phyloP scores from a whole-genome alignment of 2,888 invertebrate genomes.

The Drosophila melanosoma region DNA sequence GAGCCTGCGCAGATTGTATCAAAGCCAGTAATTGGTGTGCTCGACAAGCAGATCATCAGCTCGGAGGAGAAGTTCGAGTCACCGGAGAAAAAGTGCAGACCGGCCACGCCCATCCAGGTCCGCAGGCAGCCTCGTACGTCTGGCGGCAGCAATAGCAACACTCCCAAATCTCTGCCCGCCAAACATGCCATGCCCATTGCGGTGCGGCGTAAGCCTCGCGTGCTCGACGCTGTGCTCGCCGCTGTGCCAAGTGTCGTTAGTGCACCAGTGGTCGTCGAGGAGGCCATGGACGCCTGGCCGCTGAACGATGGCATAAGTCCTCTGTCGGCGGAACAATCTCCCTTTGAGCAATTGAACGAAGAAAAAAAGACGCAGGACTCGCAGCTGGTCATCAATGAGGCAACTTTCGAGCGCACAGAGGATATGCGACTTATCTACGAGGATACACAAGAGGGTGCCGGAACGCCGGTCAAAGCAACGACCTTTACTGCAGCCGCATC shows the following conservation, averaged over 20 bases:
- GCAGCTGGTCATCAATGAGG: conserved; percentile 49
- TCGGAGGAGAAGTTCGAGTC: conserved; percentile 83
- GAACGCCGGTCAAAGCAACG: conserved; percentile 10
- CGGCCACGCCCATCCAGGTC: conserved; percentile 83
- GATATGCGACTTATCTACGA: conserved; percentile 88
- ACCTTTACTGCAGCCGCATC: not conserved
- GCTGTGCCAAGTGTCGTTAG: conserved; percentile 49
- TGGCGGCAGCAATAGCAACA: conserved; percentile 49
- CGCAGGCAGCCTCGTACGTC: conserved; percentile 83
- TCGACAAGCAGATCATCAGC: conserved; percentile 83
- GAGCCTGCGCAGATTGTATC: conserved; percentile 10
- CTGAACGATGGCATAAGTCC: conserved; percentile 52
- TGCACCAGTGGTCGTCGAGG: conserved; percentile 73
- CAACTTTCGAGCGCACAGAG: conserved; percentile 84
- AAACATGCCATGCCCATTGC: conserved; percentile 82
- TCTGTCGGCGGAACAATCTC: conserved; percentile 17
- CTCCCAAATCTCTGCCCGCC: conserved; percentile 49
- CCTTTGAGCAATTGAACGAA: conserved; percentile 6
- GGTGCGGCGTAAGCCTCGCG: conserved; percentile 82
- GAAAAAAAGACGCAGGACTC: not conserved
- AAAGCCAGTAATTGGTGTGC: conserved; percentile 50
- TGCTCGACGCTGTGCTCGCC: conserved; percentile 60
- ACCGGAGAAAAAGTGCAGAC: conserved; percentile 80
- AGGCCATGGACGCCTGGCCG: conserved; percentile 83
- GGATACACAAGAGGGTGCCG: conserved; percentile 85